phyloP scores from a whole-genome alignment of 1,140 invertebrate species.

The Teleogryllus occipitalis region DNA sequence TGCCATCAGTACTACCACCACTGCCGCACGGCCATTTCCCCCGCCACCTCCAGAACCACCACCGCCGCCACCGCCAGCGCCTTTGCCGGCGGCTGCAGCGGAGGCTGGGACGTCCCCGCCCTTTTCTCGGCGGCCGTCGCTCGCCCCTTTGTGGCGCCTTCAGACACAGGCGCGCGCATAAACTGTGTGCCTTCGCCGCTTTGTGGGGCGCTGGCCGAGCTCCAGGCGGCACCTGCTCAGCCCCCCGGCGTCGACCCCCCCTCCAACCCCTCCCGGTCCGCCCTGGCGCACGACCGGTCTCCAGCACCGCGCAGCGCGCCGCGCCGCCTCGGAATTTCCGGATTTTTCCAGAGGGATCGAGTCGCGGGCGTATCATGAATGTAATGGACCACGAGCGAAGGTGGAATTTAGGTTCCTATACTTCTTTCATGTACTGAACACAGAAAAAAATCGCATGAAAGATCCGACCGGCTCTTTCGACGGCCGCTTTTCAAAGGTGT shows the following conservation, averaged over 20 bases:
- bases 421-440: conserved; percentile 4
- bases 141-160: neutral
- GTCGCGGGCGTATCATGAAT: neutral
- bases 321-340: neutral
- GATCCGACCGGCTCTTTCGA: too few species aligned
- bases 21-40: too few species aligned
- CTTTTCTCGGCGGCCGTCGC: too few species aligned
- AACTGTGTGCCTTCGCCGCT: neutral
- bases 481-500: too few species aligned
- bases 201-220: neutral
- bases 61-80: too few species aligned
- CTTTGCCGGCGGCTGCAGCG: too few species aligned
- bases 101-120: too few species aligned
- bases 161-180: neutral
- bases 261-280: too few species aligned
- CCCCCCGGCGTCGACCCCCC: too few species aligned
- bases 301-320: too few species aligned
- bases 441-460: neutral
- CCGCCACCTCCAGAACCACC: too few species aligned
- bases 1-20: too few species aligned
- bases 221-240: neutral
- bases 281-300: neutral
- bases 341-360: neutral
- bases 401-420: neutral
- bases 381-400: neutral